Percentiles rank a stretch among this genome's conserved stretches.
Conservation (phyloP, 2,797 vertebrate genomes). For the Crax fasciolata region DNA sequence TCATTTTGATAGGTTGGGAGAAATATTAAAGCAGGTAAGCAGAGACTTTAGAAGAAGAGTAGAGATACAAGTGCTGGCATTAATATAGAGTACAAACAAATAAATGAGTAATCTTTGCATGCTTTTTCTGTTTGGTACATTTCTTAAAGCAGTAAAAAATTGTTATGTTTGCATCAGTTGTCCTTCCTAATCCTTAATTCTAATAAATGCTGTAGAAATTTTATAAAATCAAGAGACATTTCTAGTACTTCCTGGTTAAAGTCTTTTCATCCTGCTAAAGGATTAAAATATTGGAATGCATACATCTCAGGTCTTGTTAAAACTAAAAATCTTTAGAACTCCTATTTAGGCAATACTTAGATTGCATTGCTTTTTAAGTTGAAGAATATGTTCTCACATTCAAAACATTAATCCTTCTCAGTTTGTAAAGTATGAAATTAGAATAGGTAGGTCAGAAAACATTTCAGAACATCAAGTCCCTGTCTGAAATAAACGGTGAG, state of each 20-base stretch:
- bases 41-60: neutral
- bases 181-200: neutral
- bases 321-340: neutral
- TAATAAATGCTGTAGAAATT: neutral
- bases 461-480: neutral
- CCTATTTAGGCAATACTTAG: neutral
- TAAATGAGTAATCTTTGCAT: neutral
- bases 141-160: neutral
- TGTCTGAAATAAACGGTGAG: neutral
- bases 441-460: neutral
- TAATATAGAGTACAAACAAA: neutral
- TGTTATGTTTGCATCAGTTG: accelerated
- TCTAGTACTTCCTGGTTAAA: neutral
- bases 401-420: neutral
- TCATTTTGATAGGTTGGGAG: neutral
- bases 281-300: neutral
- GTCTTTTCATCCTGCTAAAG: neutral
- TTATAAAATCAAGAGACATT: neutral
- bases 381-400: neutral
- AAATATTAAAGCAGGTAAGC: neutral
- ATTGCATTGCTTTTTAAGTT: neutral
- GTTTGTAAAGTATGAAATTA: neutral
- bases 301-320: neutral
- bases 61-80: neutral
- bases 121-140: neutral